Conservation (phyloP, 2,797 vertebrate species). For the Catamblyrhynchus diadema region DNA sequence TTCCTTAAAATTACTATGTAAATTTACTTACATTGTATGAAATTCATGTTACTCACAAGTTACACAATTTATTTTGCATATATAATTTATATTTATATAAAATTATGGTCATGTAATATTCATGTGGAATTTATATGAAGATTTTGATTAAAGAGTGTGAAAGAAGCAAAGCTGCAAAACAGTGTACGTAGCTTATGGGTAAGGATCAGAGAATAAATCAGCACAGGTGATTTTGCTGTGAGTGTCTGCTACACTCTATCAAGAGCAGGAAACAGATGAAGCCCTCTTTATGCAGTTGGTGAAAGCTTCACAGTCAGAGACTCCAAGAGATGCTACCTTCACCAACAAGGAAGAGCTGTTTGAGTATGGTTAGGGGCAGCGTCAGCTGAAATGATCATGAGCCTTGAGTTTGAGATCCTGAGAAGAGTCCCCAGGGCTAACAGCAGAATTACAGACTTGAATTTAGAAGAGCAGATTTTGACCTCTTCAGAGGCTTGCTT, state of each 20-base stretch:
- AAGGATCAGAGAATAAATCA: neutral
- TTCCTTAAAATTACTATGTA: neutral
- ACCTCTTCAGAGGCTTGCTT: neutral
- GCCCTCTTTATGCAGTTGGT: neutral
- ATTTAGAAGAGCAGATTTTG: neutral
- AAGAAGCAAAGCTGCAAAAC: neutral
- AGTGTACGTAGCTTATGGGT: neutral
- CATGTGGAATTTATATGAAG: neutral
- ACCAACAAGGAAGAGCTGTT: neutral
- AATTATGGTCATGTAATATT: neutral
- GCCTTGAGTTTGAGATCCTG: neutral
- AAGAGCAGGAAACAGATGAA: neutral
- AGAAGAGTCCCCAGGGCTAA: neutral
- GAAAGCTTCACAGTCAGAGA: neutral
- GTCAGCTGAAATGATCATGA: neutral
- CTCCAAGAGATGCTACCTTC: neutral
- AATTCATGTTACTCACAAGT: neutral
- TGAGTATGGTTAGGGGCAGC: neutral
- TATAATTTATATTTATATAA: neutral
- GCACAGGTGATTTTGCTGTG: neutral
- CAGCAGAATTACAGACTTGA: neutral
- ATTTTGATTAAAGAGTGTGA: conserved; percentile 4
- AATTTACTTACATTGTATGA: neutral
- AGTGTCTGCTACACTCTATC: neutral
- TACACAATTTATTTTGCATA: neutral